These are phyloP conservation scores for Calonectris borealis DNA, from an alignment of 2,113 vertebrate species.

Conservation along the genomic window DNA sequence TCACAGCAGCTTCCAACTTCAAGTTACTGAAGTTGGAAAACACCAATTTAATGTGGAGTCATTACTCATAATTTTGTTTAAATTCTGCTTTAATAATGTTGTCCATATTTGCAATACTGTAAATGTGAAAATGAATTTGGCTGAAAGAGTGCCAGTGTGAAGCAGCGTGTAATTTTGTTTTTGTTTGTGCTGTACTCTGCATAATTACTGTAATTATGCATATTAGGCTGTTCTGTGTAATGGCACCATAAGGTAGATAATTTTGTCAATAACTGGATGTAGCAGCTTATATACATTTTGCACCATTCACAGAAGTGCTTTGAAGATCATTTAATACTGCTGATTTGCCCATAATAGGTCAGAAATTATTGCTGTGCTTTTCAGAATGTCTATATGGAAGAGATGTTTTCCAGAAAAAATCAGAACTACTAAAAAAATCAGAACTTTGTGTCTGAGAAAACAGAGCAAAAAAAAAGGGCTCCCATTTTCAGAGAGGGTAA, in stretches of 20 bases:
- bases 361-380: constrained; percentile 32
- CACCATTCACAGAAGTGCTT: constrained; percentile 26
- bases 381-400: neutral
- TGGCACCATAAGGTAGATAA: constrained; percentile 59
- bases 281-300: constrained; percentile 37
- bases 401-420: neutral
- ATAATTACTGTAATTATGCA: constrained; percentile 65
- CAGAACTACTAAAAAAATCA: neutral
- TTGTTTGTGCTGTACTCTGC: constrained; percentile 49
- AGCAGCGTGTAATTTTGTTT: constrained; percentile 58
- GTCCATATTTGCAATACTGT: constrained; percentile 31
- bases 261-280: constrained; percentile 48
- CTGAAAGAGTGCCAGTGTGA: constrained; percentile 39
- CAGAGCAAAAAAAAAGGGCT: neutral
- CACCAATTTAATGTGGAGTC: neutral
- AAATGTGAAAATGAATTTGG: constrained; percentile 45
- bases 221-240: constrained; percentile 58
- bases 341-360: constrained; percentile 41
- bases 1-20: neutral
- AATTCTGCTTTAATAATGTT: constrained; percentile 39
- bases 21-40: neutral
- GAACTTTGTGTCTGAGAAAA: neutral
- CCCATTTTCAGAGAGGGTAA: neutral
- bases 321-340: constrained; percentile 40
- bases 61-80: neutral